Conservation (phyloP, 2,113 vertebrate genomes). For the Naja naja region DNA sequence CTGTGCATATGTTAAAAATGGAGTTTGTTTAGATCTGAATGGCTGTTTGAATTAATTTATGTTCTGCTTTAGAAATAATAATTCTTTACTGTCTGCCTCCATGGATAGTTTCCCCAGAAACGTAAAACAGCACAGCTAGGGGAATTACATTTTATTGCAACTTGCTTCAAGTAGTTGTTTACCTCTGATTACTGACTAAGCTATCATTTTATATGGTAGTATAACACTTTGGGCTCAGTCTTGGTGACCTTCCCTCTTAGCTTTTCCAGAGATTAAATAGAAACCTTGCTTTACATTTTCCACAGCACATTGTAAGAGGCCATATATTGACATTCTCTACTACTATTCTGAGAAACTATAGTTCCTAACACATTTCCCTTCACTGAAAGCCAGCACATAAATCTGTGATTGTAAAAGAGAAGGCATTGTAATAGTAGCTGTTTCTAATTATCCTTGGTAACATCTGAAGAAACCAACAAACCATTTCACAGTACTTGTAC, state of each 20-base stretch:
- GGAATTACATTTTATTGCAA: not conserved
- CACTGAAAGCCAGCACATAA: not conserved
- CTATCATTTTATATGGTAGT: not conserved
- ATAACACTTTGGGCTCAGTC: not conserved
- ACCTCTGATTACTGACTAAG: not conserved
- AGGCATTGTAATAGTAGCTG: not conserved
- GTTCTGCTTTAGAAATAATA: not conserved
- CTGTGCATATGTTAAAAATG: not conserved
- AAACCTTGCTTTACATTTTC: not conserved
- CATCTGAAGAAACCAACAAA: not conserved
- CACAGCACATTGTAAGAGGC: not conserved
- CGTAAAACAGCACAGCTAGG: not conserved
- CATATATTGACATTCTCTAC: not conserved
- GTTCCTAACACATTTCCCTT: not conserved
- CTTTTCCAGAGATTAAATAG: not conserved
- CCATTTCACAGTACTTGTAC: not conserved
- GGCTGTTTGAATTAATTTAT: not conserved
- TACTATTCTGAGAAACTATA: not conserved
- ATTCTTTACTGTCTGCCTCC: not conserved
- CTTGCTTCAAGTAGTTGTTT: not conserved
- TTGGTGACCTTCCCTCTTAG: not conserved
- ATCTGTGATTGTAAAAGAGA: not conserved
- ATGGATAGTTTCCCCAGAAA: not conserved
- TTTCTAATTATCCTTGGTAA: not conserved
- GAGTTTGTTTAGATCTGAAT: not conserved